Base-by-base conservation (phyloP, 2,797 vertebrate genomes). In the Tarsius wallacei region DNA sequence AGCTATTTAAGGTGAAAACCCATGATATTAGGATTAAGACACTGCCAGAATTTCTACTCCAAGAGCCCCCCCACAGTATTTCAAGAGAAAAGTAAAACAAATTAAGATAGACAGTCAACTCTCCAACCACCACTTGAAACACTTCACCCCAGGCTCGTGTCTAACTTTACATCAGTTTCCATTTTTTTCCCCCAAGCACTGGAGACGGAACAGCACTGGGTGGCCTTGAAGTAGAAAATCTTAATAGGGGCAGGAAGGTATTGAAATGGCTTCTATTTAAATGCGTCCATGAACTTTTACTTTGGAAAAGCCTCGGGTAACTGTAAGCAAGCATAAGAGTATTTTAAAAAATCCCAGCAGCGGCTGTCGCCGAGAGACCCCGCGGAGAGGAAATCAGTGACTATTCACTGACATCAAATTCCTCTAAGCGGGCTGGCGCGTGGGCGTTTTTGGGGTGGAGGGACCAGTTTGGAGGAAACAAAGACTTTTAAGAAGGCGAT, bases 1-100 rank as follows among this genome's bases (percentile, higher is more conserved):
- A 92, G 63, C 73, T 53, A 88, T 68, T 97, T 85, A 92, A 93
- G 64, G 91, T 96, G 91, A 96, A 97, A 97, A 88, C 53, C 83
- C 91, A 82, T 2, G 51, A 81, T 73, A 87, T 92, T 87, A 76
- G 55, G 59, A 94, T 87, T 87, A 90, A 93, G 66, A 94, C 95
- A 59, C 81, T 95, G 84, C 90, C 87, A 88, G 57, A 93, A 92
- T 86, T 82, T 93, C 24, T 73, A 61, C 57, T 96, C 53, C 94
- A 93, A 87, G 96, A 91, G 42, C 47, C 78, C 74, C 21, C 74
- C 59, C 77, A 88, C 87, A 87, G 17, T 49, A 97, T 94, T 96
- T 89, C 89, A 87, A 82, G 36, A 89, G 90, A 93, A 91, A 97
- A 94, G 74, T 89, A 86, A 97, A 89, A 92, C 76, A 93, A 95